Conservation (phyloP, 2,888 invertebrate species). For the Drosophila diplacantha region DNA sequence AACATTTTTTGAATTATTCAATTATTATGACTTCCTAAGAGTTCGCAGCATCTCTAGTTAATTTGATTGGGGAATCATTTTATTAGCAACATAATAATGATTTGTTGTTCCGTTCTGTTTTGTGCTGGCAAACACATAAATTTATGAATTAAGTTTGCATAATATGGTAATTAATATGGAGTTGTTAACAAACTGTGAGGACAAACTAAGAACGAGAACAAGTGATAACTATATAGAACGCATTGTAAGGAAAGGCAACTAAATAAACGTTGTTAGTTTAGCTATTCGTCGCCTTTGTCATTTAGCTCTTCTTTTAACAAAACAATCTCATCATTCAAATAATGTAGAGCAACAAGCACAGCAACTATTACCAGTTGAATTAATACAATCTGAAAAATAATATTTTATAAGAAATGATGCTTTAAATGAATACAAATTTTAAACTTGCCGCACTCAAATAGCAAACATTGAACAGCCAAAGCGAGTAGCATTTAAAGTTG, state of each 20-base stretch:
- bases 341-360: constrained; percentile 41
- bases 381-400: constrained; percentile 37
- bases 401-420: neutral
- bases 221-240: neutral
- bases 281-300: constrained; percentile 33
- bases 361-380: constrained; percentile 40
- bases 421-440: too few relatives aligned
- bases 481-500: constrained; percentile 33
- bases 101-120: constrained; percentile 56
- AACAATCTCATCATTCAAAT: constrained; percentile 47
- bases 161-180: constrained; percentile 51
- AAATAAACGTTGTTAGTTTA: neutral
- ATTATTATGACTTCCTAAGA: neutral
- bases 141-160: constrained; percentile 68
- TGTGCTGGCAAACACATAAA: constrained; percentile 55
- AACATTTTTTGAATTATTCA: neutral
- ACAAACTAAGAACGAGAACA: too few relatives aligned
- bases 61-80: constrained; percentile 74
- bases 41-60: constrained; percentile 45
- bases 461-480: constrained; percentile 43
- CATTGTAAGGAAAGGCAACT: neutral
- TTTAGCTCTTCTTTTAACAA: constrained; percentile 53
- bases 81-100: constrained; percentile 74
- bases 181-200: constrained; percentile 22
- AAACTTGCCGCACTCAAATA: constrained; percentile 39